Evolutionary conservation across 2,888 invertebrate species (phyloP).

Genomic region (Pseudococcus longispinus): DNA sequence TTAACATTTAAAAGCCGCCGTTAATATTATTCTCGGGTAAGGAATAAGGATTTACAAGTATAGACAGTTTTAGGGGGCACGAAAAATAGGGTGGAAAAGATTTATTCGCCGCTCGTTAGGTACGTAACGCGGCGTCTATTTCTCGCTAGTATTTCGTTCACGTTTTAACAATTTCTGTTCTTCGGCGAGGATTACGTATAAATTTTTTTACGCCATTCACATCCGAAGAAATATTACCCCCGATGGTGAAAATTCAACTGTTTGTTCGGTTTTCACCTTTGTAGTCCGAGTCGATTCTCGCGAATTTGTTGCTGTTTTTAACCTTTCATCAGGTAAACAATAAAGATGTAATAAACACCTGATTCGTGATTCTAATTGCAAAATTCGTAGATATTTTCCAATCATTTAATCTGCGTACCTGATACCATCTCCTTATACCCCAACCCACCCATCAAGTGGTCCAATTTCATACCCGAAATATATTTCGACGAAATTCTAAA

Average conservation of each 20-base stretch:
- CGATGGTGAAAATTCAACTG: neutral
- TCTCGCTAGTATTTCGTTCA: constrained; percentile 11
- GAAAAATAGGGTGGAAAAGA: constrained; percentile 36
- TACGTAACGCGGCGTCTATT: neutral
- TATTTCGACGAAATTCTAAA: neutral
- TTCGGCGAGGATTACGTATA: neutral
- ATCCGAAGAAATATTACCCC: neutral
- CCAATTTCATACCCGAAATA: neutral
- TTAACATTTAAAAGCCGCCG: constrained; percentile 37
- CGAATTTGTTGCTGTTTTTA: neutral
- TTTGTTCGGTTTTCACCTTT: neutral
- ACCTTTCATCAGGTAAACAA: no score
- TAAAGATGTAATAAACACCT: no score
- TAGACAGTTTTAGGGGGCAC: constrained; percentile 2
- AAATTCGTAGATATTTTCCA: no score
- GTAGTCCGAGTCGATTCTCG: no score
- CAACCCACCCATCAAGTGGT: no score
- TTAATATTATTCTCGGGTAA: constrained; percentile 20
- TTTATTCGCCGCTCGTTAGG: constrained; percentile 26
- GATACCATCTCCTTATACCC: no score
- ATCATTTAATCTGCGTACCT: no score
- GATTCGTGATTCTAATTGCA: neutral
- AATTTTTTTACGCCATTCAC: neutral
- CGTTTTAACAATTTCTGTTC: constrained; percentile 31
- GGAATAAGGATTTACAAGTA: neutral